Evolutionary conservation across 1,140 invertebrate species (phyloP).

Genomic region (Penaeus japonicus): DNA sequence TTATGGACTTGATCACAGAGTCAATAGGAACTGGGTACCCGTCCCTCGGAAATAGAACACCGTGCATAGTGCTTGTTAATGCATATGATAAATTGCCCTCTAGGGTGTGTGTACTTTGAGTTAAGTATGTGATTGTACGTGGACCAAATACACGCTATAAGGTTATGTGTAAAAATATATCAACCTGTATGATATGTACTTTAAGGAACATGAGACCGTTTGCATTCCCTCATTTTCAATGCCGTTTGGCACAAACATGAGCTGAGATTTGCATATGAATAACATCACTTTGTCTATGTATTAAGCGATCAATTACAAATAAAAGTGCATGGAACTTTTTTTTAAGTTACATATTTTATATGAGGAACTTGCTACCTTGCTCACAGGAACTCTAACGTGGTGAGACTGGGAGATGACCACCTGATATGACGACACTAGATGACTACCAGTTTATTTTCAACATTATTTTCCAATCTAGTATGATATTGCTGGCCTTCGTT

Average conservation of each 20-base stretch:
- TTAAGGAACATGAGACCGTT: conserved; percentile 48
- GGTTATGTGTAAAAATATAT: conserved; percentile 8
- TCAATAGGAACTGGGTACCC: conserved; percentile 30
- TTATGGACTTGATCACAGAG: conserved; percentile 25
- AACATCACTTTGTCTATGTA: background rate
- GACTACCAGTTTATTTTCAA: background rate
- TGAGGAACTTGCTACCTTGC: conserved; percentile 52
- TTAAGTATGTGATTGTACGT: conserved; percentile 24
- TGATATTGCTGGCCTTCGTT: no score
- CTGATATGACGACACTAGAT: conserved; percentile 30
- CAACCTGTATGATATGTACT: conserved; percentile 47
- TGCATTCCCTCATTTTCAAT: conserved; percentile 23
- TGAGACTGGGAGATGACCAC: conserved; percentile 50
- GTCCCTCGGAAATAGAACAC: background rate
- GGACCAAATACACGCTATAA: conserved; percentile 27
- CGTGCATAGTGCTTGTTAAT: conserved; percentile 24
- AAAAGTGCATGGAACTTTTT: conserved; percentile 40
- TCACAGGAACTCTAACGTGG: conserved; percentile 50
- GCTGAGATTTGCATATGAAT: conserved; percentile 44
- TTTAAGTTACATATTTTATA: conserved; percentile 14
- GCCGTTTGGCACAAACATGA: conserved; percentile 26
- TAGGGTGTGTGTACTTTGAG: background rate
- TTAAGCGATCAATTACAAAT: background rate
- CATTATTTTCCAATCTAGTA: no score
- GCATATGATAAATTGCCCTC: background rate